Evolutionary conservation across 2,888 invertebrate genomes (phyloP).

Genomic region (Epistrophella euchroma): DNA sequence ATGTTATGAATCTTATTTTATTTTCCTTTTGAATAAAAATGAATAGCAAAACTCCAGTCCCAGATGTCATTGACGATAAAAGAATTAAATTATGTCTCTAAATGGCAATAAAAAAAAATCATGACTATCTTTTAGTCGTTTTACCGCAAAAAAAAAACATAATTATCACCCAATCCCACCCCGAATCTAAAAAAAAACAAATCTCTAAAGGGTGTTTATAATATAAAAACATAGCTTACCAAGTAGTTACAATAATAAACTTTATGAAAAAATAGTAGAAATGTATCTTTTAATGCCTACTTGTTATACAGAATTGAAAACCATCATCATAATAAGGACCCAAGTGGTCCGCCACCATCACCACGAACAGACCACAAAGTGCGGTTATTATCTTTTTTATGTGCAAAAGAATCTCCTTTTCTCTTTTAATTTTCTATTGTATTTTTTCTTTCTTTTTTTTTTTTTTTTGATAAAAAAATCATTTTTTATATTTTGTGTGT

Average conservation of each 20-base stretch:
- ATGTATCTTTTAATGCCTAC: slow-evolving; percentile 24
- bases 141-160: slow-evolving; percentile 42
- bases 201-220: slow-evolving; percentile 25
- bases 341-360: slow-evolving; percentile 13
- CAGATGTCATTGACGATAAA: slow-evolving; percentile 63
- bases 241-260: slow-evolving; percentile 30
- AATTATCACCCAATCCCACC: slow-evolving; percentile 70
- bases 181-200: slow-evolving; percentile 8
- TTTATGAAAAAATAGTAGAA: slow-evolving; percentile 22
- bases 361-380: slow-evolving; percentile 46
- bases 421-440: slow-evolving; percentile 67
- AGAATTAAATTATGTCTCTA: slow-evolving; percentile 68
- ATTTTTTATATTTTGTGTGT: slow-evolving; percentile 36
- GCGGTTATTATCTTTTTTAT: slow-evolving; percentile 76
- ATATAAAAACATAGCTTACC: slow-evolving; percentile 23
- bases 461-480: slow-evolving; percentile 6
- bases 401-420: slow-evolving; percentile 53
- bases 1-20: background rate
- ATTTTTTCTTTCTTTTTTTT: slow-evolving; percentile 46
- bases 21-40: background rate
- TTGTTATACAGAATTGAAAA: slow-evolving; percentile 65
- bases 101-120: slow-evolving; percentile 66
- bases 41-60: slow-evolving; percentile 26
- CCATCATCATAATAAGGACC: slow-evolving; percentile 62
- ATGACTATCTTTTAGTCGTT: slow-evolving; percentile 63